phyloP scores from a whole-genome alignment of 2,888 invertebrate species.

The Geotrupes spiniger region DNA sequence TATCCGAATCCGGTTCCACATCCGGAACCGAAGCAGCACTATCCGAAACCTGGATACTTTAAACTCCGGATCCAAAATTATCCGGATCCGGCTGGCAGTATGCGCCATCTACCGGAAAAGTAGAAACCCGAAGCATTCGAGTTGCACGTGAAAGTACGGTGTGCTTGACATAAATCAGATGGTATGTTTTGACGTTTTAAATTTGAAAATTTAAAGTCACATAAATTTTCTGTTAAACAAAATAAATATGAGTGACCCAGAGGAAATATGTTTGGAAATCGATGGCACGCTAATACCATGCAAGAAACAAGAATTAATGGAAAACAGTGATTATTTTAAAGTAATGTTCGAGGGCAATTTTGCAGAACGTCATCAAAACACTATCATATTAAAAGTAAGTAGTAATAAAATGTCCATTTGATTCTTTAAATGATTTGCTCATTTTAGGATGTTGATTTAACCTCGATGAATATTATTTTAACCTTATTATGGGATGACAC shows the following conservation, averaged over 20 bases:
- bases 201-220: too few relatives aligned
- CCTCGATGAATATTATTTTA: constrained; percentile 45
- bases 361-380: constrained; percentile 41
- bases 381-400: constrained; percentile 45
- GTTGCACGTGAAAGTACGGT: too few relatives aligned
- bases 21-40: too few relatives aligned
- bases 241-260: constrained; percentile 5
- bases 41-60: too few relatives aligned
- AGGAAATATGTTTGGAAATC: constrained; percentile 34
- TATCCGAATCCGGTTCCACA: too few relatives aligned
- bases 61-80: too few relatives aligned
- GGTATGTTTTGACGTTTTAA: too few relatives aligned
- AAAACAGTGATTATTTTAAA: constrained; percentile 50
- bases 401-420: constrained; percentile 5
- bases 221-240: constrained; percentile 2
- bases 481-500: constrained; percentile 36
- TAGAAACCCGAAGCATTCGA: too few relatives aligned
- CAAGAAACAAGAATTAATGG: constrained; percentile 38
- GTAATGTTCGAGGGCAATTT: constrained; percentile 52
- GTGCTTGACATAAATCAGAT: too few relatives aligned
- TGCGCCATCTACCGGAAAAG: too few relatives aligned
- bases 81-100: too few relatives aligned
- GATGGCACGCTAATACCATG: constrained; percentile 35
- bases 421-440: not conserved
- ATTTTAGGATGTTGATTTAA: constrained; percentile 46